These are phyloP conservation scores for Ceratosolen solmsi DNA, from an alignment of 1,140 invertebrate species.

Conservation along the genomic window DNA sequence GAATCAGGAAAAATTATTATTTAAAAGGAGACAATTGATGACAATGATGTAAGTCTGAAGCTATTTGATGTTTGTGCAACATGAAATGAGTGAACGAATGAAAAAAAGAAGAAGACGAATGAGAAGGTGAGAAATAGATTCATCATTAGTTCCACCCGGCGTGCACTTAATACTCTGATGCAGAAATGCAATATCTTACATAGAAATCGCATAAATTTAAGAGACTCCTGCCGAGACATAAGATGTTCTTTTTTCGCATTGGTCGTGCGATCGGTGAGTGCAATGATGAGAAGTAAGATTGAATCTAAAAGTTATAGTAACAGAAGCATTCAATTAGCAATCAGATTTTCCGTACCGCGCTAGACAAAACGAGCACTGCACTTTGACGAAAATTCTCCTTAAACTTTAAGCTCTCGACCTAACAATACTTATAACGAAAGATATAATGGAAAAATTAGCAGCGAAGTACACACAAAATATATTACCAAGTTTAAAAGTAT, in stretches of 20 bases:
- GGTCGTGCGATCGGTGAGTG: slow-evolving; percentile 24
- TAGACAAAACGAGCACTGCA: too few species aligned
- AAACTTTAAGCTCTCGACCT: too few species aligned
- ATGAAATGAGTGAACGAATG: background rate
- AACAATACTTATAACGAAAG: slow-evolving; percentile 18
- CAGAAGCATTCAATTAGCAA: slow-evolving; percentile 50
- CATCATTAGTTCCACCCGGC: slow-evolving; percentile 19
- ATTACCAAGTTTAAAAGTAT: background rate
- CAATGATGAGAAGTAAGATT: background rate
- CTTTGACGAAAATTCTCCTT: too few species aligned
- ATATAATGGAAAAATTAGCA: background rate
- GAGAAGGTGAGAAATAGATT: slow-evolving; percentile 11
- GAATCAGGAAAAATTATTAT: too few species aligned
- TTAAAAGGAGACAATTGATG: too few species aligned
- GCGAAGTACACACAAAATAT: background rate
- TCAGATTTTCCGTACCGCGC: slow-evolving; percentile 51
- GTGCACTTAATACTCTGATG: slow-evolving; percentile 46
- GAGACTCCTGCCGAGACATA: slow-evolving; percentile 43
- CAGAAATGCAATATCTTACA: slow-evolving; percentile 52
- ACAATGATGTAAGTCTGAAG: too few species aligned
- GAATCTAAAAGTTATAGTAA: too few species aligned
- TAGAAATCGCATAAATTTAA: slow-evolving; percentile 51
- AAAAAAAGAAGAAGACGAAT: background rate
- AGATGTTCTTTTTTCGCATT: slow-evolving; percentile 41
- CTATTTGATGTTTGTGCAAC: background rate